These are phyloP conservation scores for Agapornis roseicollis DNA, from an alignment of 2,113 vertebrate species.

Conservation along the genomic window DNA sequence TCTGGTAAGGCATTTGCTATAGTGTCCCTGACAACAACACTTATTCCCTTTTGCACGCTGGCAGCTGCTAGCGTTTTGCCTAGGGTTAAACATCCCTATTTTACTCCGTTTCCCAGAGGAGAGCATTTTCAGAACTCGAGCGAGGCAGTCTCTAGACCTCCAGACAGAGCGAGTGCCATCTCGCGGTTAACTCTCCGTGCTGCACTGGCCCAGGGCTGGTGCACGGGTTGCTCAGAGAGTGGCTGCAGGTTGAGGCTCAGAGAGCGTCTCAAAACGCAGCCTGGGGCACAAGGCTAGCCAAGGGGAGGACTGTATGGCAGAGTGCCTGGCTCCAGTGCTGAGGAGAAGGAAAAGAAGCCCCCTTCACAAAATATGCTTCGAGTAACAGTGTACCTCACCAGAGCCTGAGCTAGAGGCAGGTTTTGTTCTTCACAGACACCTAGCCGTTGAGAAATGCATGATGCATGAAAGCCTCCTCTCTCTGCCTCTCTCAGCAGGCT, in stretches of 20 bases:
- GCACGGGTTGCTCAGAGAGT: no score
- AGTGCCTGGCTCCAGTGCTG: neutral
- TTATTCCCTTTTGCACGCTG: neutral
- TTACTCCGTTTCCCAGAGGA: fast-evolving
- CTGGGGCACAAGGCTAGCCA: fast-evolving
- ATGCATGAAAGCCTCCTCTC: neutral
- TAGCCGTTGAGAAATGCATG: neutral
- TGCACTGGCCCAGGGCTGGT: neutral
- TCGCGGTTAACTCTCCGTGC: neutral
- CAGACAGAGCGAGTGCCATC: neutral
- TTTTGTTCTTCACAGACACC: fast-evolving
- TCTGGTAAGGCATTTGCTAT: neutral
- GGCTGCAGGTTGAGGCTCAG: neutral
- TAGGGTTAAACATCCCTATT: neutral
- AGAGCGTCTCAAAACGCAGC: fast-evolving
- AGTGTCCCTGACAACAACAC: neutral
- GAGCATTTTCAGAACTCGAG: fast-evolving
- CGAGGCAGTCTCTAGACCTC: fast-evolving
- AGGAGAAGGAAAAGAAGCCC: neutral
- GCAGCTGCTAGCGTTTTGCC: neutral
- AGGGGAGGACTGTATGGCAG: neutral
- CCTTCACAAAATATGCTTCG: neutral
- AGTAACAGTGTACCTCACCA: neutral
- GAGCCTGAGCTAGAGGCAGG: neutral
- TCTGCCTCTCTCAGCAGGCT: neutral